Conservation (phyloP, 2,113 vertebrate species). For the Cardinalis cardinalis region DNA sequence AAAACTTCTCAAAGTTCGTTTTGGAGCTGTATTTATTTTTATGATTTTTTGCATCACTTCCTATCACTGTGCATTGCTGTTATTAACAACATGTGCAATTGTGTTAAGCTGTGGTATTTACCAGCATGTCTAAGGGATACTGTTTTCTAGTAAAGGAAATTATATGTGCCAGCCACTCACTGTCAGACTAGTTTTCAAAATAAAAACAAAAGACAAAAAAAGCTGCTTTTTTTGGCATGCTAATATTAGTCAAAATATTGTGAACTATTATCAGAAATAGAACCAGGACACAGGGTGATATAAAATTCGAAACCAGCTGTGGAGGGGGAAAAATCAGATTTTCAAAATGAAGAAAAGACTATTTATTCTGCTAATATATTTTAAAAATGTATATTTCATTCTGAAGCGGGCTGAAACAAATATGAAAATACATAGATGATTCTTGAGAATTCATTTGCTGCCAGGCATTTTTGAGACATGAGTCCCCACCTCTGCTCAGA, state of each 20-base stretch:
- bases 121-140: background rate
- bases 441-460: background rate
- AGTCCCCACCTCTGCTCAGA: background rate
- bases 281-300: background rate
- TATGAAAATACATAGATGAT: background rate
- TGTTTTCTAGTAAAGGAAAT: slow-evolving; percentile 34
- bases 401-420: background rate
- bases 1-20: background rate
- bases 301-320: background rate
- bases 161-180: background rate
- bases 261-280: background rate
- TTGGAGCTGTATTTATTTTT: slow-evolving; percentile 45
- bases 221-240: background rate
- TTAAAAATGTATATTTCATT: background rate
- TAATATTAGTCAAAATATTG: background rate
- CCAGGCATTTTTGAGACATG: background rate
- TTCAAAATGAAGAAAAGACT: background rate
- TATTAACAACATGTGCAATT: background rate
- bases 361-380: background rate
- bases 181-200: slow-evolving; percentile 6
- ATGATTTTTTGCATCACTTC: slow-evolving; percentile 28
- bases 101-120: slow-evolving; percentile 10
- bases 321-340: background rate
- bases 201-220: background rate
- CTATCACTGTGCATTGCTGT: background rate